Percentiles rank a stretch among this genome's conserved stretches.
phyloP scores from a whole-genome alignment of 2,888 invertebrate species.

The Himalopsyche kuldschensis region DNA sequence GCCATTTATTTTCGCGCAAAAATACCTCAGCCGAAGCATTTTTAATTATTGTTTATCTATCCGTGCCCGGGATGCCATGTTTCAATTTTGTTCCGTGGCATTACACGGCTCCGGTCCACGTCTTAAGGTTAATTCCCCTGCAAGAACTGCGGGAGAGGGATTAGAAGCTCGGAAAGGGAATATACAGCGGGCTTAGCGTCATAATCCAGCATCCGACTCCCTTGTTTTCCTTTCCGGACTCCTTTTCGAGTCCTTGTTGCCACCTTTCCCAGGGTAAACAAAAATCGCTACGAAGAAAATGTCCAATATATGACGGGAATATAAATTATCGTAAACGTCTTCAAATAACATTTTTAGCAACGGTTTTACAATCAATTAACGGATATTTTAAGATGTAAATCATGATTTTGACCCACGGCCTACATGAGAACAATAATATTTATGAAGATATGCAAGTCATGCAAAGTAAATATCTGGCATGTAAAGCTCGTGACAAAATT shows the following conservation, averaged over 20 bases:
- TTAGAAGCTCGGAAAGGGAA: conserved; percentile 27
- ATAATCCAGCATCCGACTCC: conserved; percentile 11
- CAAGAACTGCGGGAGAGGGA: conserved; percentile 19
- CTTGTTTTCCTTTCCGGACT: background rate
- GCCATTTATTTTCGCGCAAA: too few relatives aligned
- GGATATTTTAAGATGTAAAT: too few relatives aligned
- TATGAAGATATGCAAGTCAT: too few relatives aligned
- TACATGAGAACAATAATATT: too few relatives aligned
- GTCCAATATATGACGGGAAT: background rate
- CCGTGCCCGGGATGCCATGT: background rate
- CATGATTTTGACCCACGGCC: too few relatives aligned
- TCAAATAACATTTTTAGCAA: too few relatives aligned
- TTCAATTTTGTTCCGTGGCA: background rate
- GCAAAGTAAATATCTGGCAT: too few relatives aligned
- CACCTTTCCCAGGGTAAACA: background rate
- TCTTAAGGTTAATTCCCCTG: background rate
- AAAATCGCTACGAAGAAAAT: background rate
- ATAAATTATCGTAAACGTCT: too few relatives aligned
- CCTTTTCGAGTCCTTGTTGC: background rate
- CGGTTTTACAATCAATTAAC: too few relatives aligned
- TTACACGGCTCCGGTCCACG: background rate
- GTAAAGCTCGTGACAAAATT: too few relatives aligned
- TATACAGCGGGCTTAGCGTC: conserved; percentile 24
- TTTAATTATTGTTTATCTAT: background rate
- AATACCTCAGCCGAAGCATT: background rate